Evolutionary conservation across 30 jellyfish, hydroid and myxozoan genomes (phyloP).

Genomic region (Nemopilema nomurai): DNA sequence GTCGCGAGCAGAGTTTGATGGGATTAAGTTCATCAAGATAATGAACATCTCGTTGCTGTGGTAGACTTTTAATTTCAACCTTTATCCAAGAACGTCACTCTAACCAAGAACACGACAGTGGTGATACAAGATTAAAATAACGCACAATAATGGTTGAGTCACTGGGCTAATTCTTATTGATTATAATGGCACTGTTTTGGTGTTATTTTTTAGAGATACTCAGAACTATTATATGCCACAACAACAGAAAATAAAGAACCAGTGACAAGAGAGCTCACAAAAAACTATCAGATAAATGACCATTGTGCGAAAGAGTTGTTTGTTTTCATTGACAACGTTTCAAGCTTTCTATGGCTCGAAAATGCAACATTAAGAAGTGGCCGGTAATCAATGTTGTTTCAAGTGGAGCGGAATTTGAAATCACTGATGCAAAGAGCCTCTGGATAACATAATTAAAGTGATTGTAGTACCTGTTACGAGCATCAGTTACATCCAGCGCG

Average conservation of each 20-base stretch:
- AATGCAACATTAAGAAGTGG: too few relatives aligned
- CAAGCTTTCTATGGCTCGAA: too few relatives aligned
- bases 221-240: not conserved
- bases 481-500: too few relatives aligned
- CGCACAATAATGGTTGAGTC: not conserved
- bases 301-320: not conserved
- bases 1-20: constrained; percentile 38
- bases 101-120: constrained; percentile 25
- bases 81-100: constrained; percentile 42
- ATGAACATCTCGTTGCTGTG: constrained; percentile 22
- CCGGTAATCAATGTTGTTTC: too few relatives aligned
- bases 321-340: too few relatives aligned
- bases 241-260: not conserved
- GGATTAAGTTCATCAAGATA: constrained; percentile 41
- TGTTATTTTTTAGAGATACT: constrained; percentile 5
- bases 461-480: too few relatives aligned
- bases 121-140: constrained; percentile 5
- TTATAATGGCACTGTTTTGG: constrained; percentile 22
- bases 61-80: constrained; percentile 33
- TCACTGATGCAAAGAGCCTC: too few relatives aligned
- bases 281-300: not conserved
- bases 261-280: not conserved
- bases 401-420: too few relatives aligned
- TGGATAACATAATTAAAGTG: too few relatives aligned
- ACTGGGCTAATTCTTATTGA: constrained; percentile 15